Conservation (phyloP, 2,797 vertebrate genomes). For the Tinamus major region DNA sequence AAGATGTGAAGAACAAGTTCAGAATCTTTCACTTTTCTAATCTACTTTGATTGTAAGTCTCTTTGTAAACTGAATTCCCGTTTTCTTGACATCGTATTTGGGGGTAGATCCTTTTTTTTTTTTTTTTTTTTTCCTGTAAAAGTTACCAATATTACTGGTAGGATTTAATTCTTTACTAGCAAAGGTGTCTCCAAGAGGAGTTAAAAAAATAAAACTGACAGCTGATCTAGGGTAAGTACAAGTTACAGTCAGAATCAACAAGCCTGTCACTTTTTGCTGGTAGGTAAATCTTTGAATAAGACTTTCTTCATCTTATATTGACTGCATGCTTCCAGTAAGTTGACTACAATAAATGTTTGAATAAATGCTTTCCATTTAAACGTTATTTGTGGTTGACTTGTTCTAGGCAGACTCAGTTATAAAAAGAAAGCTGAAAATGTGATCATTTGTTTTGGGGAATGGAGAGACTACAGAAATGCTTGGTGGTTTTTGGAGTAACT, state of each 20-base stretch:
- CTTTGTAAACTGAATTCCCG: conserved; percentile 31
- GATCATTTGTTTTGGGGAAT: not conserved
- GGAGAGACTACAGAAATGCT: not conserved
- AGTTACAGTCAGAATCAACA: conserved; percentile 84
- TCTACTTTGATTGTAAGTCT: not conserved
- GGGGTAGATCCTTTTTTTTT: conserved; percentile 43
- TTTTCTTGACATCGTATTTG: conserved; percentile 46
- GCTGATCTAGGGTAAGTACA: conserved; percentile 93
- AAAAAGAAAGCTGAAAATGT: not conserved
- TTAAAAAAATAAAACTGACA: conserved; percentile 87
- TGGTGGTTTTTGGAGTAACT: not conserved
- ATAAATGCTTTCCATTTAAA: conserved; percentile 54
- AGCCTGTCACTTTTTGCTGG: conserved; percentile 84
- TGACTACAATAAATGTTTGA: conserved; percentile 39
- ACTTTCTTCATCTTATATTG: conserved; percentile 63
- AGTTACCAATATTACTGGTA: conserved; percentile 75
- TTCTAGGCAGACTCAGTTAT: conserved; percentile 49
- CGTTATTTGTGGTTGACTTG: not conserved
- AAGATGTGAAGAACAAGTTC: not conserved
- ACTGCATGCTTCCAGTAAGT: conserved; percentile 78
- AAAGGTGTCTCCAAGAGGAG: conserved; percentile 80
- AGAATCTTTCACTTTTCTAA: not conserved
- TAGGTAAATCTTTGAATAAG: conserved; percentile 84
- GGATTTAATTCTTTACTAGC: conserved; percentile 81
- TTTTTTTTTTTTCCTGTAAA: conserved; percentile 25